phyloP scores from a whole-genome alignment of 2,113 vertebrate species.

The Microcebus jonahi region DNA sequence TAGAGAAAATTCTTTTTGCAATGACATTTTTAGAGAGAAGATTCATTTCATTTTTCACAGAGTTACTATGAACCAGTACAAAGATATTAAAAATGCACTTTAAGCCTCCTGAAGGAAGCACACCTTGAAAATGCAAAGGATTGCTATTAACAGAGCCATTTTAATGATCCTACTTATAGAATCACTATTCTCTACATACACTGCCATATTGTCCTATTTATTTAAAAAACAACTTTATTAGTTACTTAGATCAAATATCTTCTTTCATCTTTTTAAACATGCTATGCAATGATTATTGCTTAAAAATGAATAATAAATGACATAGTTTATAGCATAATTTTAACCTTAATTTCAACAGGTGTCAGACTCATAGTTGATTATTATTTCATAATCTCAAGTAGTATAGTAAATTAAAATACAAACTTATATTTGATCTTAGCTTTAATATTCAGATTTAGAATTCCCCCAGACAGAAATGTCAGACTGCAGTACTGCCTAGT shows the following conservation, averaged over 20 bases:
- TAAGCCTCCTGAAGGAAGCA: conserved; percentile 24
- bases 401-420: conserved; percentile 7
- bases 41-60: conserved; percentile 50
- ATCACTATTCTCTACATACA: neutral
- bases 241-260: neutral
- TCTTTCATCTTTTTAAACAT: neutral
- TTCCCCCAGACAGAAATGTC: neutral
- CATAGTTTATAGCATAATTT: conserved; percentile 4
- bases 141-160: neutral
- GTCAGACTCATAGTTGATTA: neutral
- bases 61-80: neutral
- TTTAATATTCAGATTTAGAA: conserved; percentile 3
- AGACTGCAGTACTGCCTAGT: neutral
- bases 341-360: neutral
- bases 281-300: neutral
- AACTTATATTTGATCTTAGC: neutral
- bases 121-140: conserved; percentile 22
- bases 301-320: neutral
- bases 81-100: conserved; percentile 3
- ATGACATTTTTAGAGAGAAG: conserved; percentile 47
- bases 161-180: neutral
- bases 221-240: conserved; percentile 16
- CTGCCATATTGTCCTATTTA: neutral
- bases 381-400: neutral
- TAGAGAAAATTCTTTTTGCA: conserved; percentile 42